A percentile compares a stretch with the other conserved stretches of the same genome.
Evolutionary conservation across 2,113 vertebrate genomes (phyloP).

Genomic region (Elanus axillaris): DNA sequence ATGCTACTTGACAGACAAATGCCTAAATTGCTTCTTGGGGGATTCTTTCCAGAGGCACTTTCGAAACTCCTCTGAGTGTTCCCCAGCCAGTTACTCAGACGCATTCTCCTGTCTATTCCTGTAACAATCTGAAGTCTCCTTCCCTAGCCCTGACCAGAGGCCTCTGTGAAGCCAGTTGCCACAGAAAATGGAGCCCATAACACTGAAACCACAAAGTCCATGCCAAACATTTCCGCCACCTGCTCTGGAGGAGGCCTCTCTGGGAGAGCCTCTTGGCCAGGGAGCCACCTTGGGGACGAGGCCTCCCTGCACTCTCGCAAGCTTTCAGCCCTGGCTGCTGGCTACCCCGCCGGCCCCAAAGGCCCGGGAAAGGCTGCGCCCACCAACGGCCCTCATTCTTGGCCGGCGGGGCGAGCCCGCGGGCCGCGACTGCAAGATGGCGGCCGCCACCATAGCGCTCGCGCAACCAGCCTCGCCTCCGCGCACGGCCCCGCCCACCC

Average conservation of each 20-base stretch:
- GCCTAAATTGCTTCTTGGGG: accelerated
- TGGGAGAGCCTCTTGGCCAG: accelerated
- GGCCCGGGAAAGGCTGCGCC: neutral
- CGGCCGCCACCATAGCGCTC: too few species aligned
- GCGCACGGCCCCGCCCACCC: too few species aligned
- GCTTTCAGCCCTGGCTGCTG: too few species aligned
- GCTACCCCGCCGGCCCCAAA: too few species aligned
- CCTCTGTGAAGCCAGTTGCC: accelerated
- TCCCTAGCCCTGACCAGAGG: neutral
- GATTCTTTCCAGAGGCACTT: neutral
- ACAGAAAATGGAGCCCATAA: accelerated
- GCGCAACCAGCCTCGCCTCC: too few species aligned
- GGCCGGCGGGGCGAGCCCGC: too few species aligned
- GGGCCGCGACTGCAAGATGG: neutral
- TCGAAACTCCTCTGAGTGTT: accelerated
- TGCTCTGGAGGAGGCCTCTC: neutral
- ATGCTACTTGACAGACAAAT: accelerated
- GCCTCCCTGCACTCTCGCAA: accelerated
- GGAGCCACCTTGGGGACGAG: accelerated
- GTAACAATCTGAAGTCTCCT: accelerated
- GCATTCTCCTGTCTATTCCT: accelerated
- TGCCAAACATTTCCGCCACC: neutral
- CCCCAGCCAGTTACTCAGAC: accelerated
- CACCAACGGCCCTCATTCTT: neutral
- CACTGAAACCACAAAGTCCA: neutral